These are phyloP conservation scores for Pantelozetes paolii DNA, from an alignment of 2,888 invertebrate genomes.

Conservation along the genomic window DNA sequence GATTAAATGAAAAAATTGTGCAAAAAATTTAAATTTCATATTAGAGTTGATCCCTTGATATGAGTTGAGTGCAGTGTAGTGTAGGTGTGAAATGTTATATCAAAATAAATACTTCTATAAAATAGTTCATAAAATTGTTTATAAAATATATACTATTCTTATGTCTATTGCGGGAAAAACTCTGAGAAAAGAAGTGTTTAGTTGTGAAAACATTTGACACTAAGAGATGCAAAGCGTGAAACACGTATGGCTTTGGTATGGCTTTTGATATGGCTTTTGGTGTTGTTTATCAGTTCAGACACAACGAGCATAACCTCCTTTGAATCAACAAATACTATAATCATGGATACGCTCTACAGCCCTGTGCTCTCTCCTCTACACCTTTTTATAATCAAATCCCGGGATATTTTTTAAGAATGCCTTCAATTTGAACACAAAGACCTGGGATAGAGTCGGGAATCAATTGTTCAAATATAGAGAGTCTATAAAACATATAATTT, in stretches of 20 bases:
- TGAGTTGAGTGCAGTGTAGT: not conserved
- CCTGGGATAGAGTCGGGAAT: not conserved
- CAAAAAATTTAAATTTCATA: not conserved
- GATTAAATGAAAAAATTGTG: not conserved
- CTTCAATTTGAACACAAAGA: slow-evolving; percentile 15
- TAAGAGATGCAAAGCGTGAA: slow-evolving; percentile 34
- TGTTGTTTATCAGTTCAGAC: not conserved
- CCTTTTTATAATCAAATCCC: not conserved
- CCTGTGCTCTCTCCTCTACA: not conserved
- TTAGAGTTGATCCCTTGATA: not conserved
- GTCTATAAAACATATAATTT: slow-evolving; percentile 26
- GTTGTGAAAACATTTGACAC: slow-evolving; percentile 31
- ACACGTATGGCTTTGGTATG: slow-evolving; percentile 16
- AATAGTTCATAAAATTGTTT: not conserved
- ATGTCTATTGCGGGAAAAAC: not conserved
- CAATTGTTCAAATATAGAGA: slow-evolving; percentile 34
- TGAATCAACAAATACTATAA: slow-evolving; percentile 20
- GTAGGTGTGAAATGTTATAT: slow-evolving; percentile 24
- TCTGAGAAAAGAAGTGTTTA: slow-evolving; percentile 15
- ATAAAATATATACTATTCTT: not conserved
- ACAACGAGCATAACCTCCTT: slow-evolving; percentile 28
- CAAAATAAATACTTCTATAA: not conserved
- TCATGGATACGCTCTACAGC: slow-evolving; percentile 15
- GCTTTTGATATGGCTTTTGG: too few relatives aligned
- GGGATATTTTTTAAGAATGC: slow-evolving; percentile 14